Conservation (phyloP, 2,888 invertebrate genomes). For the Diplazon laetatorius region DNA sequence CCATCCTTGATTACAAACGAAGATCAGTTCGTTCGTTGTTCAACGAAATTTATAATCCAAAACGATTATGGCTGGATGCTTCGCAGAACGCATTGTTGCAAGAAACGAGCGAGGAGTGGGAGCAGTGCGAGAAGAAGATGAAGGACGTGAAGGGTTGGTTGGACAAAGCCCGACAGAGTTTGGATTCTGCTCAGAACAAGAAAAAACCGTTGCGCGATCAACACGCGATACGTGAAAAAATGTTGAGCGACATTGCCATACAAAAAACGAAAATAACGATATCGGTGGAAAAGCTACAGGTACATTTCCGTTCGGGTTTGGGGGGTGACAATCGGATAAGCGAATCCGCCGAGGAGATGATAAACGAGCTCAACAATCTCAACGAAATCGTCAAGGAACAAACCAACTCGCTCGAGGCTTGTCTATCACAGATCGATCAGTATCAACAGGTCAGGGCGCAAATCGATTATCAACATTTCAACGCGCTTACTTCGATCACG, state of each 20-base stretch:
- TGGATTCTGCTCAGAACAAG: conserved; percentile 92
- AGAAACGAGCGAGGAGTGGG: conserved; percentile 97
- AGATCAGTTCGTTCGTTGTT: background rate
- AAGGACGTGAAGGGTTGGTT: conserved; percentile 95
- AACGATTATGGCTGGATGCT: background rate
- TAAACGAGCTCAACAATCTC: conserved; percentile 88
- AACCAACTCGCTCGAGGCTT: conserved; percentile 87
- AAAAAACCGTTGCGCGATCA: conserved; percentile 95
- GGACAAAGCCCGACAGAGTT: conserved; percentile 90
- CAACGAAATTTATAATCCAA: background rate
- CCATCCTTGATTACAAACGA: conserved; percentile 3
- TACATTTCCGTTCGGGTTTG: conserved; percentile 94
- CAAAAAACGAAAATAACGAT: conserved; percentile 95
- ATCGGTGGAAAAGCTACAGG: conserved; percentile 95
- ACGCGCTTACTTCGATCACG: conserved; percentile 26
- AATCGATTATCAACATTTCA: background rate
- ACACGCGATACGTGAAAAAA: conserved; percentile 92
- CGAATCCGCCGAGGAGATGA: conserved; percentile 88
- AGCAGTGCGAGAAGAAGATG: conserved; percentile 96
- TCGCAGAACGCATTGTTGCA: conserved; percentile 92
- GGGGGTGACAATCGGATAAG: conserved; percentile 90
- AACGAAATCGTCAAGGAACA: conserved; percentile 86
- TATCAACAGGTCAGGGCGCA: conserved; percentile 87
- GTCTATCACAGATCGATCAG: conserved; percentile 92
- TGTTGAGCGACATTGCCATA: conserved; percentile 92